Conservation (phyloP, 2,113 vertebrate species). For the Odontophorus gujanensis region DNA sequence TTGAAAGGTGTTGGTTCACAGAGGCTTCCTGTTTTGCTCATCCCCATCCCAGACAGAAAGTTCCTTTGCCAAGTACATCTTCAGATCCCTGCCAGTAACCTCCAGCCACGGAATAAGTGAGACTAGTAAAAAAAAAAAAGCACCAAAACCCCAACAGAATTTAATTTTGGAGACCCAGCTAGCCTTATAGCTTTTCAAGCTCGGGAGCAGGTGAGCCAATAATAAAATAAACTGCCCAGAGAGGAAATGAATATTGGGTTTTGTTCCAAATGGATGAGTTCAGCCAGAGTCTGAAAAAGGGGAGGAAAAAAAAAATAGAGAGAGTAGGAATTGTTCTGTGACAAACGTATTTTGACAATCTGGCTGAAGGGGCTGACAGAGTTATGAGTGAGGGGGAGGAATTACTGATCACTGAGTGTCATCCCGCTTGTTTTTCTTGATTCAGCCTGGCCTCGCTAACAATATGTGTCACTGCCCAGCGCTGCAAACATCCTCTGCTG, state of each 20-base stretch:
- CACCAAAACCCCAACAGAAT: slow-evolving; percentile 2
- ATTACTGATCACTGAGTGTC: slow-evolving; percentile 45
- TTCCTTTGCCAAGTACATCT: neutral
- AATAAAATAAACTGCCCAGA: slow-evolving; percentile 60
- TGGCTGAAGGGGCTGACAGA: slow-evolving; percentile 71
- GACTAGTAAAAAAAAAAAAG: neutral
- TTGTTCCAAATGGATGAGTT: slow-evolving; percentile 64
- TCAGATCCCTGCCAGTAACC: slow-evolving; percentile 42
- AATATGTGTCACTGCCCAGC: slow-evolving; percentile 72
- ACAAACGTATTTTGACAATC: slow-evolving; percentile 76
- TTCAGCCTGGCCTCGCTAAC: slow-evolving; percentile 59
- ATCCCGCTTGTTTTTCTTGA: slow-evolving; percentile 65
- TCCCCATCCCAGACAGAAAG: slow-evolving; percentile 30
- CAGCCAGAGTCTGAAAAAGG: slow-evolving; percentile 13
- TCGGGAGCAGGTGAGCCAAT: slow-evolving; percentile 49
- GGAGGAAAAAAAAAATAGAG: neutral
- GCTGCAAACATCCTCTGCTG: slow-evolving; percentile 55
- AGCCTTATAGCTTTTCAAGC: slow-evolving; percentile 20
- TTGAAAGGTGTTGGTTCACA: neutral
- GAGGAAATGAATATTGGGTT: slow-evolving; percentile 65
- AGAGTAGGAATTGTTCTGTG: slow-evolving; percentile 60
- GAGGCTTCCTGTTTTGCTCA: slow-evolving; percentile 38
- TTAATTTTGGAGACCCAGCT: slow-evolving; percentile 51
- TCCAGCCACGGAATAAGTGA: slow-evolving; percentile 23
- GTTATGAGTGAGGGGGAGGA: slow-evolving; percentile 68